These are phyloP conservation scores for Parazoanthus atlanticus DNA, from an alignment of 92 coral and sea anemone species.

Conservation along the genomic window DNA sequence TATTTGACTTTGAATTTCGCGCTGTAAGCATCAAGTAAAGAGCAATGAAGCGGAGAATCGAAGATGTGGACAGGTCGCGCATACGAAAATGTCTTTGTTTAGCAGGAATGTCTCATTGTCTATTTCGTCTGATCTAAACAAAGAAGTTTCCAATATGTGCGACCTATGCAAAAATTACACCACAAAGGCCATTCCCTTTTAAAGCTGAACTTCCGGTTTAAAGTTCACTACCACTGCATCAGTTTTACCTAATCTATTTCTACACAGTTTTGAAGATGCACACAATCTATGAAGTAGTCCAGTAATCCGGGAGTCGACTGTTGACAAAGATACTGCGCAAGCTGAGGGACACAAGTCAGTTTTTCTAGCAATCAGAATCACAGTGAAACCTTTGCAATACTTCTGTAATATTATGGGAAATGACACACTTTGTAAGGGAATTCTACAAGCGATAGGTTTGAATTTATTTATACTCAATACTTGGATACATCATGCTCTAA, in stretches of 20 bases:
- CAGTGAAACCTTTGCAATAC: background rate
- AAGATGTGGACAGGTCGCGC: too few relatives aligned
- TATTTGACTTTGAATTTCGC: too few relatives aligned
- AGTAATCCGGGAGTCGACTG: background rate
- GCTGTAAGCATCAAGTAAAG: too few relatives aligned
- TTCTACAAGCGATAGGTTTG: background rate
- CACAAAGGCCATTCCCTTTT: too few relatives aligned
- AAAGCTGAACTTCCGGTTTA: too few relatives aligned
- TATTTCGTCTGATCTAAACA: too few relatives aligned
- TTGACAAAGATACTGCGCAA: background rate
- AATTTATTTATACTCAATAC: slow-evolving; percentile 19
- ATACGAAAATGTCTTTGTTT: too few relatives aligned
- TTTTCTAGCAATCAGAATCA: background rate
- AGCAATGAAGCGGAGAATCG: too few relatives aligned
- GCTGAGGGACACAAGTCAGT: background rate
- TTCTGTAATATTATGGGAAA: background rate
- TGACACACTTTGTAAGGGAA: background rate
- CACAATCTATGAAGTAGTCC: background rate
- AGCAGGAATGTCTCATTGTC: too few relatives aligned
- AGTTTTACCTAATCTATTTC: background rate
- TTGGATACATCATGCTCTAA: slow-evolving; percentile 2
- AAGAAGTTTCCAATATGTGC: too few relatives aligned
- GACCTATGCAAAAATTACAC: too few relatives aligned
- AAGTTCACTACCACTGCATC: background rate
- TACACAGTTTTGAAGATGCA: background rate